Base-by-base conservation (phyloP, 2,113 vertebrate genomes). In the Prunella himalayana region DNA sequence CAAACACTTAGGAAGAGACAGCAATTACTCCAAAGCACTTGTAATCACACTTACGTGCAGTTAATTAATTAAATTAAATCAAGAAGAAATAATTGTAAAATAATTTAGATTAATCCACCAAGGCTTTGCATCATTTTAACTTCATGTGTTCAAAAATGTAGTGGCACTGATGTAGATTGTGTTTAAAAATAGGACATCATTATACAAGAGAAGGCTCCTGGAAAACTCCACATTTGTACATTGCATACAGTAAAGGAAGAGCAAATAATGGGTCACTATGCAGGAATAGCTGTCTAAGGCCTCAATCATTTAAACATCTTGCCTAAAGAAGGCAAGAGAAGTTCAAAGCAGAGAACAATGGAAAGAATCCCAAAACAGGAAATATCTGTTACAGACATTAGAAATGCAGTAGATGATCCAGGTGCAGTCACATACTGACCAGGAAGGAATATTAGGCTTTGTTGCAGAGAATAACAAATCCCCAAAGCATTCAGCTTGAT, bases 301-400 rank as follows among this genome's bases (percentile, higher is more conserved):
- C 65, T 87, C 95, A 85, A 77, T 85, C 56, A 96, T 81, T 97
- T 92, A 82, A 95, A 69, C 82, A 82, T 93, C 75, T 93, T 86
- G 76, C 61, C 82, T 90, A 73, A 86, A 88, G 92, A 92, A 88
- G 82, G 80, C 92, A 96, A 96, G 35, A 66, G 51, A 72, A 82
- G 50, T 76, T 91, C 95, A 89, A 94, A 78, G 56, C 37, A 56
- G 85, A 96, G 91, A 97, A 96, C 97, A 97, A 97, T 93, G 70
- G 95, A n/a, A 86, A 94, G 50, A 81, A 78, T 93, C 73, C 61
- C 91, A 97, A 97, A 98, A 97, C 97, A 98, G 98, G 97, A 98
- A 97, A 92, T 94, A 63, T 97, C 97, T 98, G 97, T 87, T 94
- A 78, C 49, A 93, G 83, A 45, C 95, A 82, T 97, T 95, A 94